Percentiles rank a stretch among this genome's conserved stretches.
phyloP scores from a whole-genome alignment of 2,113 vertebrate species.

The Chaetorhynchus papuensis region DNA sequence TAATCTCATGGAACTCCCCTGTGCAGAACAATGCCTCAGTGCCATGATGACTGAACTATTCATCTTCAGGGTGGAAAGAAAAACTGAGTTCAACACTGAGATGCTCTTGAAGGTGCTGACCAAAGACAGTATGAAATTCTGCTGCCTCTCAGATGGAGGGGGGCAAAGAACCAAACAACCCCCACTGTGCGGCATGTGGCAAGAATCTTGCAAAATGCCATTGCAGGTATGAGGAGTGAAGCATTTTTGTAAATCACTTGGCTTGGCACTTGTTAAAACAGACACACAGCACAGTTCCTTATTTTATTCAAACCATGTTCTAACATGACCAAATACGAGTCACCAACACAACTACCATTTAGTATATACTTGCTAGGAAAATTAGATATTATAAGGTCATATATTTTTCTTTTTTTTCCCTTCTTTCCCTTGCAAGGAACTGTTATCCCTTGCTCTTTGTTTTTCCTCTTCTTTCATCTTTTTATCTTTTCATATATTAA shows the following conservation, averaged over 20 bases:
- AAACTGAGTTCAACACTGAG: not conserved
- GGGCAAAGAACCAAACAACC: not conserved
- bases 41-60: not conserved
- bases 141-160: not conserved
- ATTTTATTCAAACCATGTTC: not conserved
- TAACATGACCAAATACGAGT: not conserved
- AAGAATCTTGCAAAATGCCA: not conserved
- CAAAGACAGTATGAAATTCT: not conserved
- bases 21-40: not conserved
- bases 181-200: not conserved
- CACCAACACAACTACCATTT: not conserved
- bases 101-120: not conserved
- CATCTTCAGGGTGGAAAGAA: not conserved
- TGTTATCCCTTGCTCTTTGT: constrained; percentile 25
- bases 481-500: constrained; percentile 18
- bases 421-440: not conserved
- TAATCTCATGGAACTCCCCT: not conserved
- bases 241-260: not conserved
- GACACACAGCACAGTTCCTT: not conserved
- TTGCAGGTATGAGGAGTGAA: not conserved
- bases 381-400: not conserved
- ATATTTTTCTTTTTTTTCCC: not conserved
- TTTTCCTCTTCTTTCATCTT: constrained; percentile 26
- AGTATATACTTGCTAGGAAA: not conserved
- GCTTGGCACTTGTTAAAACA: constrained; percentile 7